Conservation (phyloP, 2,113 vertebrate species). For the Helogale parvula region DNA sequence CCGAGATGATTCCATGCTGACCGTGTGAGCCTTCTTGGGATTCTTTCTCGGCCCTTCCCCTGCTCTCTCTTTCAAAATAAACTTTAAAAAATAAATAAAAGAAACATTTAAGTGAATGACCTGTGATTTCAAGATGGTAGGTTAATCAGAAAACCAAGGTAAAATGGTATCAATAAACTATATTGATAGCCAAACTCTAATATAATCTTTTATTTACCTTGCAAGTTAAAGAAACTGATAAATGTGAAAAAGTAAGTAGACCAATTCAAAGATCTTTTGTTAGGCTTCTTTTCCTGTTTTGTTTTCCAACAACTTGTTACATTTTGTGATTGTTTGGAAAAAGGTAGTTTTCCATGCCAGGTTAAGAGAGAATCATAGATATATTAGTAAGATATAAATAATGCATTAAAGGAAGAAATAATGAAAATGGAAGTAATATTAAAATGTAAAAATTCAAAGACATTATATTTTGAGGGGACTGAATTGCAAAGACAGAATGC, state of each 20-base stretch:
- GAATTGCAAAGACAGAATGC: not conserved
- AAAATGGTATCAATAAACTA: not conserved
- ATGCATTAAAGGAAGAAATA: not conserved
- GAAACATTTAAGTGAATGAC: constrained; percentile 7
- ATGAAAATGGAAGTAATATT: constrained; percentile 15
- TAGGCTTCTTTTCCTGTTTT: not conserved
- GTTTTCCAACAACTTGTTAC: not conserved
- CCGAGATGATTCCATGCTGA: too few species aligned
- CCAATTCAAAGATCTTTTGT: not conserved
- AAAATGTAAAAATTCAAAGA: constrained; percentile 19
- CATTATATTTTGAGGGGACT: not conserved
- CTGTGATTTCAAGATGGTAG: not conserved
- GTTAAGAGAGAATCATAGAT: not conserved
- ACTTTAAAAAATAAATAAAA: too few species aligned
- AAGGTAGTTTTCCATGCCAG: not conserved
- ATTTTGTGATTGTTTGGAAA: not conserved
- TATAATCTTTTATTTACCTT: not conserved
- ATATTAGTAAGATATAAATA: not conserved
- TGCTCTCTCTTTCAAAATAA: too few species aligned
- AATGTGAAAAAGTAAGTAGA: not conserved
- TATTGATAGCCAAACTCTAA: not conserved
- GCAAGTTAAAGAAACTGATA: not conserved
- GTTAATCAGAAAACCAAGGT: constrained; percentile 10
- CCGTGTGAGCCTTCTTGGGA: too few species aligned
- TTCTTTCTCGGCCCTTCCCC: too few species aligned